Percentiles rank a stretch among this genome's conserved stretches.
These are phyloP conservation scores for Scopus umbretta DNA, from an alignment of 2,113 vertebrate species.

Conservation along the genomic window DNA sequence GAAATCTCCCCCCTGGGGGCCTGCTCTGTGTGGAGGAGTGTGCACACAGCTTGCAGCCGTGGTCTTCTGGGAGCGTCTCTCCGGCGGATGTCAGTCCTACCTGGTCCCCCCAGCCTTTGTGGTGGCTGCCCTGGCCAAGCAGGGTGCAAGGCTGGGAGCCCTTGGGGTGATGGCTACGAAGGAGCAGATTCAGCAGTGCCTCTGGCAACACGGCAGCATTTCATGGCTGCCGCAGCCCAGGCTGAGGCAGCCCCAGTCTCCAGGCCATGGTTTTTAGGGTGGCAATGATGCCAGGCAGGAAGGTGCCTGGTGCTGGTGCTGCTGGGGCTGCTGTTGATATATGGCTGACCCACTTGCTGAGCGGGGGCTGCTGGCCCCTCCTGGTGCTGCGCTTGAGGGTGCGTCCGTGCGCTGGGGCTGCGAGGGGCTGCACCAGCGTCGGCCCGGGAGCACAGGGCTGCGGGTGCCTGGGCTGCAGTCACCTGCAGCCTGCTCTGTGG, in stretches of 20 bases:
- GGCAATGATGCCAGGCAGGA: conserved; percentile 34
- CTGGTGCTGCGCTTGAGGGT: background rate
- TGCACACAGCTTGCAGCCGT: background rate
- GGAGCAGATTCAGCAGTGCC: background rate
- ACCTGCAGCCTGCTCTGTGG: background rate
- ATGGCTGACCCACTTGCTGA: conserved; percentile 46
- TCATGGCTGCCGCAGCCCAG: background rate
- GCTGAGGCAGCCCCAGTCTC: background rate
- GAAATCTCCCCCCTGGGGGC: background rate
- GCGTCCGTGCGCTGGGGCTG: background rate
- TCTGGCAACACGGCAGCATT: fast-evolving
- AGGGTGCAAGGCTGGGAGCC: background rate
- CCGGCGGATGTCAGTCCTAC: fast-evolving
- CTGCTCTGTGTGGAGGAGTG: background rate
- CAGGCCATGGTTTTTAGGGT: conserved; percentile 41
- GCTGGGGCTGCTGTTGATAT: background rate
- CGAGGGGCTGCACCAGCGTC: background rate
- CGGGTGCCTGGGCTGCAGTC: background rate
- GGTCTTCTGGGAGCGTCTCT: background rate
- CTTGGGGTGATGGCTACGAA: fast-evolving
- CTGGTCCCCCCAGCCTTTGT: fast-evolving
- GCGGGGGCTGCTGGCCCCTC: background rate
- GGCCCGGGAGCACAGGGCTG: background rate
- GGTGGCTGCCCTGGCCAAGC: background rate
- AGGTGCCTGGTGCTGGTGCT: background rate